These are phyloP conservation scores for Temnothorax curvispinosus DNA, from an alignment of 1,140 invertebrate genomes.

Conservation along the genomic window DNA sequence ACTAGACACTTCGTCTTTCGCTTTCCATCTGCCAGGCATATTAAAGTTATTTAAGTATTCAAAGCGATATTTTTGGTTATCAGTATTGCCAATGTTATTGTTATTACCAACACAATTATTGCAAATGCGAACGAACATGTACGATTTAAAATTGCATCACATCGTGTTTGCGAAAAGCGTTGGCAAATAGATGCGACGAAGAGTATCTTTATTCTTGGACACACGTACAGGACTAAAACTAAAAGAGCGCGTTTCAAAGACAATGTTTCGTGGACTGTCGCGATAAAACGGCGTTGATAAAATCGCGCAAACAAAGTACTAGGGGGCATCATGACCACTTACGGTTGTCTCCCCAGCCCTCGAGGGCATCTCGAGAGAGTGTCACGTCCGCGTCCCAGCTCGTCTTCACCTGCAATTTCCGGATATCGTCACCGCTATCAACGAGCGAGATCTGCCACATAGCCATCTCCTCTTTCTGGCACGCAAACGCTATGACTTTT, in stretches of 20 bases:
- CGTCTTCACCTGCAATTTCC: conserved; percentile 48
- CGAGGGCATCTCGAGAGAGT: conserved; percentile 40
- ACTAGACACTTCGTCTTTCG: not conserved
- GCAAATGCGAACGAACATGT: not conserved
- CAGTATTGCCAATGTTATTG: not conserved
- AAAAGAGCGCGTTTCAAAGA: not conserved
- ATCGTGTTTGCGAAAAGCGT: not conserved
- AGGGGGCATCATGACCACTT: conserved; percentile 38
- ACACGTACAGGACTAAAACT: not conserved
- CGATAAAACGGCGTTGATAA: conserved; percentile 66
- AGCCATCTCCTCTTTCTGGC: conserved; percentile 12
- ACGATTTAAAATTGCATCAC: not conserved
- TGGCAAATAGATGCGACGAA: not conserved
- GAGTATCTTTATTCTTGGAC: not conserved
- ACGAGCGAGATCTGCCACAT: conserved; percentile 35
- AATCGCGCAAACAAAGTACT: conserved; percentile 55
- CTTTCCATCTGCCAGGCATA: not conserved
- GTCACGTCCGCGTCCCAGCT: conserved; percentile 10
- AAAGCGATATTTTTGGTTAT: not conserved
- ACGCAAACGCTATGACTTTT: conserved; percentile 32
- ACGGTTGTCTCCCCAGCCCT: conserved; percentile 27
- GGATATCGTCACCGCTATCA: conserved; percentile 45
- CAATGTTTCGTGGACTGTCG: conserved; percentile 27
- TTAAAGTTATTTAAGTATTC: not conserved
- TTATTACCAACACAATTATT: not conserved